phyloP scores from a whole-genome alignment of 1,140 invertebrate species.

The Paralvinella palmiformis region DNA sequence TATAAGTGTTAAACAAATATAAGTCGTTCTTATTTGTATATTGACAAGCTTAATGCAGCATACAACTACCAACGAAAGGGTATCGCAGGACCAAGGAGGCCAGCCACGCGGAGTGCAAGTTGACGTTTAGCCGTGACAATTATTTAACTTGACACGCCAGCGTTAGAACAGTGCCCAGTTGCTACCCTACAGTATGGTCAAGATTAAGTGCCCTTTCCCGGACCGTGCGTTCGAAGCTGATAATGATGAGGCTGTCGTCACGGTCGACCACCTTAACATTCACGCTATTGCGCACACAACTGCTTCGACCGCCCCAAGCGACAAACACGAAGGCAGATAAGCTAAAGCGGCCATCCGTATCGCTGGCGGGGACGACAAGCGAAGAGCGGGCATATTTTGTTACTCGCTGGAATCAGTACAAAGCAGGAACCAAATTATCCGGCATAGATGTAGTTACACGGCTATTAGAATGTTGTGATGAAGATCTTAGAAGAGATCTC shows the following conservation, averaged over 20 bases:
- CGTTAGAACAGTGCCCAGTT: no score
- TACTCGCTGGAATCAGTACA: constrained; percentile 17
- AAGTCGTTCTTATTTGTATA: no score
- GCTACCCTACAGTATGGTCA: no score
- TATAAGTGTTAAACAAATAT: no score
- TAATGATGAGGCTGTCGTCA: not conserved
- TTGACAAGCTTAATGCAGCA: no score
- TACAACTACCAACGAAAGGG: no score
- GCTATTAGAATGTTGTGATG: constrained; percentile 26
- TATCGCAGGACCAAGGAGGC: no score
- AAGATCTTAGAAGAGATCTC: constrained; percentile 19
- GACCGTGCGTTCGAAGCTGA: no score
- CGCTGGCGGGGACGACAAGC: not conserved
- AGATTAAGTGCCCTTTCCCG: no score
- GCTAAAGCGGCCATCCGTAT: not conserved
- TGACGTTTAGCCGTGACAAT: no score
- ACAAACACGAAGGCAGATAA: not conserved
- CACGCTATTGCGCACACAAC: not conserved
- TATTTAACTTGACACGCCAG: no score
- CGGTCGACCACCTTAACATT: not conserved
- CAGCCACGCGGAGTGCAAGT: no score
- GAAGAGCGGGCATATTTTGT: constrained; percentile 5
- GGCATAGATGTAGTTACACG: constrained; percentile 20
- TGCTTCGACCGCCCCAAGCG: not conserved
- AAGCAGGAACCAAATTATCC: constrained; percentile 17